A percentile compares a stretch with the other conserved stretches of the same genome.
Conservation (phyloP, 1,140 invertebrate genomes). For the Papilio xuthus region DNA sequence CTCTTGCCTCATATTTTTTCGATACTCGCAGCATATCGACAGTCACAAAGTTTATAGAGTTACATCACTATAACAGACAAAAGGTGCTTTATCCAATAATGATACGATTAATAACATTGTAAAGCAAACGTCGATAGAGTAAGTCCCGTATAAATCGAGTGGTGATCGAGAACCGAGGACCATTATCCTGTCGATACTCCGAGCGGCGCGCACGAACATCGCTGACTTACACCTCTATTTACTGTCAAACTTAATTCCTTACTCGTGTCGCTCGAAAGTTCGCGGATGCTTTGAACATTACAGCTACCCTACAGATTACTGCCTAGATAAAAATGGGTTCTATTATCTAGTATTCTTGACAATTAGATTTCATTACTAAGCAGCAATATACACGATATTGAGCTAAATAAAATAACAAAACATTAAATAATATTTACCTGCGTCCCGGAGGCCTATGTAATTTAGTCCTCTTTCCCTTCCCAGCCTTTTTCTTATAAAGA, state of each 20-base stretch:
- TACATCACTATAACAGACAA: conserved; percentile 29
- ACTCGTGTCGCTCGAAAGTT: conserved; percentile 73
- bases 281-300: conserved; percentile 48
- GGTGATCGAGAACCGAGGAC: conserved; percentile 50
- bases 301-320: conserved; percentile 29
- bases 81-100: conserved; percentile 49
- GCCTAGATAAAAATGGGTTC: conserved; percentile 18
- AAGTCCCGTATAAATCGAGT: conserved; percentile 58
- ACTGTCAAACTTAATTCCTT: conserved; percentile 78
- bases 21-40: conserved; percentile 31
- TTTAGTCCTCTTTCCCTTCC: no score
- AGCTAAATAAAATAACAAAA: not conserved
- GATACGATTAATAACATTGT: conserved; percentile 62
- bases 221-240: conserved; percentile 77
- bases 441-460: no score
- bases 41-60: not conserved
- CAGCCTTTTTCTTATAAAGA: no score
- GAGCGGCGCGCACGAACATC: conserved; percentile 76
- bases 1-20: not conserved
- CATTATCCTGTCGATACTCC: conserved; percentile 79
- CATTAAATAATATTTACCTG: no score
- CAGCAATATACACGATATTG: not conserved
- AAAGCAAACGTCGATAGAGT: conserved; percentile 59
- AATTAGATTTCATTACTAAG: not conserved
- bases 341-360: conserved; percentile 18